These are phyloP conservation scores for Paedocypris micromegethes DNA, from an alignment of 2,797 vertebrate species.

Conservation along the genomic window DNA sequence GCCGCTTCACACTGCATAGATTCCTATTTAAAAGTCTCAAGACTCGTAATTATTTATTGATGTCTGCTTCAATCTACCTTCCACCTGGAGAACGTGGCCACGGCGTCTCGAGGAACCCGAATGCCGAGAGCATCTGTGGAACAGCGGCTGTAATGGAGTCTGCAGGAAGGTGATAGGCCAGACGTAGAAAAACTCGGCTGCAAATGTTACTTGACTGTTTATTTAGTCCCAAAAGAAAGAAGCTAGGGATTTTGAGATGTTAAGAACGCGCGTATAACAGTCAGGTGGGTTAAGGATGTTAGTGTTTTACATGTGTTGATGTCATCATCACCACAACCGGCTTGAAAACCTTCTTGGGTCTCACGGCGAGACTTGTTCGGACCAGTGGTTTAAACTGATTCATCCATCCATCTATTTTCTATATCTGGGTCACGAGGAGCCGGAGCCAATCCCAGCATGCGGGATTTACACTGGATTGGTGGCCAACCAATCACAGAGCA, in stretches of 20 bases:
- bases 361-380: no score
- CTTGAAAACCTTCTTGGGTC: no score
- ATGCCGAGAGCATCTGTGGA: constrained; percentile 82
- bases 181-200: constrained; percentile 55
- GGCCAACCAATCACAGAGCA: no score
- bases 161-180: constrained; percentile 62
- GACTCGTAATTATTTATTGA: constrained; percentile 96
- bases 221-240: constrained; percentile 50
- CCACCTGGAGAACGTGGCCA: constrained; percentile 66
- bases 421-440: no score
- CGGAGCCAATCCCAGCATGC: no score
- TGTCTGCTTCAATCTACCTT: constrained; percentile 85
- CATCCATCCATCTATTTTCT: no score
- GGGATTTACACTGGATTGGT: no score
- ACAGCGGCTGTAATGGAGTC: constrained; percentile 71
- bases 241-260: constrained; percentile 31
- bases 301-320: neutral
- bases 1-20: constrained; percentile 75
- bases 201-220: constrained; percentile 51
- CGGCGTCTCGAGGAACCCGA: constrained; percentile 79
- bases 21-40: constrained; percentile 94
- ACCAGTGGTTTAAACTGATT: no score
- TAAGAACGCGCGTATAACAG: constrained; percentile 41
- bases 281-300: no score
- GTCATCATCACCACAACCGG: no score